phyloP scores from a whole-genome alignment of 64 coral and sea anemone genomes.

The Astreopora myriophthalma region DNA sequence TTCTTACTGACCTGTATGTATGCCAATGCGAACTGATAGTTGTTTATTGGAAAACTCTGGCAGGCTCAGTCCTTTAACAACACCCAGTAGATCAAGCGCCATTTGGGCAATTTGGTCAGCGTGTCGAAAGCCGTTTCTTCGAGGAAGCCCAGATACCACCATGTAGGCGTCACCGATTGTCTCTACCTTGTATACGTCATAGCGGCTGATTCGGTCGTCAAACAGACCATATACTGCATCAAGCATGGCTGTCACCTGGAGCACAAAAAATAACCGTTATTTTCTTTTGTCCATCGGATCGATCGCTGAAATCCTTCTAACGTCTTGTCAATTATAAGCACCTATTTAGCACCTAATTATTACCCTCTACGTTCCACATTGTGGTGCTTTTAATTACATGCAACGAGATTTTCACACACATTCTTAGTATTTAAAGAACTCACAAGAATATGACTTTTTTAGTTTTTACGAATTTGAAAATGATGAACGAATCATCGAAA shows the following conservation, averaged over 20 bases:
- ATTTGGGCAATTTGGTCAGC: slow-evolving; percentile 56
- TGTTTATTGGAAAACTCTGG: background rate
- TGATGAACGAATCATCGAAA: too few species aligned
- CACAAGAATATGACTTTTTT: too few species aligned
- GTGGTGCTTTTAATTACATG: too few species aligned
- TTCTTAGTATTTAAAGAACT: too few species aligned
- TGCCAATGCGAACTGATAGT: slow-evolving; percentile 39
- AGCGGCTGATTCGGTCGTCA: slow-evolving; percentile 41
- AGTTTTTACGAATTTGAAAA: too few species aligned
- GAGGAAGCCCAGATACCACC: slow-evolving; percentile 52
- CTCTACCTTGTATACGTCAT: slow-evolving; percentile 74
- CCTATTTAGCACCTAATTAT: too few species aligned
- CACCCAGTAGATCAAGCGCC: slow-evolving; percentile 31
- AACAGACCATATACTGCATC: slow-evolving; percentile 30
- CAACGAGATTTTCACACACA: too few species aligned
- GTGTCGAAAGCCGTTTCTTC: slow-evolving; percentile 29
- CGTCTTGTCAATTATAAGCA: too few species aligned
- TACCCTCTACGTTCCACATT: too few species aligned
- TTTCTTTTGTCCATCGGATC: too few species aligned
- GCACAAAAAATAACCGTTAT: too few species aligned
- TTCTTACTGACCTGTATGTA: slow-evolving; percentile 52
- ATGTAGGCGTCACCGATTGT: slow-evolving; percentile 79
- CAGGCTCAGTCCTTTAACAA: background rate
- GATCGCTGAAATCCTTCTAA: too few species aligned
- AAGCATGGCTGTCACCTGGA: slow-evolving; percentile 7